These are phyloP conservation scores for Chiridota heheva DNA, from an alignment of 35 echinoderm and acorn worm species.

Conservation along the genomic window DNA sequence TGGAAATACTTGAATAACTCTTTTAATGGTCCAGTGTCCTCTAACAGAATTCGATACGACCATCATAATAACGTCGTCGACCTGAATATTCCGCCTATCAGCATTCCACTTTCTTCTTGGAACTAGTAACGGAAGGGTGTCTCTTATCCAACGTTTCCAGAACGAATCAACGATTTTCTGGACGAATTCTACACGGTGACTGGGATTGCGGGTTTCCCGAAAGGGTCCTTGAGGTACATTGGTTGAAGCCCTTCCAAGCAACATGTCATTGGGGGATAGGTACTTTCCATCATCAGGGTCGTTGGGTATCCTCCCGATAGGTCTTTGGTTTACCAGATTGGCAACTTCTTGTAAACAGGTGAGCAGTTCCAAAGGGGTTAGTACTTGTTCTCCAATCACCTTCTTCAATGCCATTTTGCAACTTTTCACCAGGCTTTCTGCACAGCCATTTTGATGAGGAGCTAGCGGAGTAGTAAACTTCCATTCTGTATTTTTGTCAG, in stretches of 20 bases:
- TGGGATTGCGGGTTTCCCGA: constrained; percentile 41
- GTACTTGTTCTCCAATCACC: constrained; percentile 42
- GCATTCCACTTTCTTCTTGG: constrained; percentile 50
- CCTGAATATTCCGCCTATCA: constrained; percentile 19
- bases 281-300: constrained; percentile 57
- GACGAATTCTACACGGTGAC: constrained; percentile 59
- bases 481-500: constrained; percentile 33
- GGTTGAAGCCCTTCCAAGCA: constrained; percentile 34
- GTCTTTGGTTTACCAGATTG: constrained; percentile 50
- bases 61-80: constrained; percentile 46
- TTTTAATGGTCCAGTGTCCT: constrained; percentile 48
- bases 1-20: constrained; percentile 56
- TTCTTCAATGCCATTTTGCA: constrained; percentile 52
- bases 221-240: constrained; percentile 52
- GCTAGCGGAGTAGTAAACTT: constrained; percentile 43
- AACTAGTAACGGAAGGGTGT: constrained; percentile 46
- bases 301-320: constrained; percentile 43
- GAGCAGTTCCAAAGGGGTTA: constrained; percentile 35
- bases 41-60: constrained; percentile 37
- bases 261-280: constrained; percentile 53
- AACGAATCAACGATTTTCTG: constrained; percentile 61
- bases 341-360: constrained; percentile 50
- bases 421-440: constrained; percentile 60
- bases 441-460: constrained; percentile 66
- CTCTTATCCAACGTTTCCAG: constrained; percentile 62